phyloP scores from a whole-genome alignment of 2,888 invertebrate genomes.

The Seladonia tumulorum region DNA sequence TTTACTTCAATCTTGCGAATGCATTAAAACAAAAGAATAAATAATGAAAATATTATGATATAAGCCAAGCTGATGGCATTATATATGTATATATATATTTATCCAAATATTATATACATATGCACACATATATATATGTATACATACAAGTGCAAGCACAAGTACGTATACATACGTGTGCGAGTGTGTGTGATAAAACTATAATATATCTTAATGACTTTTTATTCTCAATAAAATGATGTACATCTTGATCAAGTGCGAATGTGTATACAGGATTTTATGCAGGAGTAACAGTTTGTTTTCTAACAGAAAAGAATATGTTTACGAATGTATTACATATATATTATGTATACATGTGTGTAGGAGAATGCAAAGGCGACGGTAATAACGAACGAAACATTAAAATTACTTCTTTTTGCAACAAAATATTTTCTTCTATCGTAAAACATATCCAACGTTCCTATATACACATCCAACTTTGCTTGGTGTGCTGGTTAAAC shows the following conservation, averaged over 20 bases:
- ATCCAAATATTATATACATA: slow-evolving; percentile 52
- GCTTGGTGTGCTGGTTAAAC: slow-evolving; percentile 69
- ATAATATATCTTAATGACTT: slow-evolving; percentile 67
- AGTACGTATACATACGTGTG: slow-evolving; percentile 63
- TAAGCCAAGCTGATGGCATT: slow-evolving; percentile 83
- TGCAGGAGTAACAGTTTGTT: slow-evolving; percentile 31
- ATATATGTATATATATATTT: slow-evolving; percentile 64
- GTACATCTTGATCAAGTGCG: slow-evolving; percentile 64
- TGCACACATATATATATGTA: slow-evolving; percentile 62
- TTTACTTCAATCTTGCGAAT: slow-evolving; percentile 84
- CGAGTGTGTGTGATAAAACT: slow-evolving; percentile 44
- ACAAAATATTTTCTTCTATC: background rate
- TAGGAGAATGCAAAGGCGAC: background rate
- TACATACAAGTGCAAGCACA: slow-evolving; percentile 51
- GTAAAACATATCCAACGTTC: slow-evolving; percentile 32
- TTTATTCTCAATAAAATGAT: slow-evolving; percentile 60
- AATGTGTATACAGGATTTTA: slow-evolving; percentile 59
- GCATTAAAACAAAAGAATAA: slow-evolving; percentile 82
- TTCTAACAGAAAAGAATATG: slow-evolving; percentile 15
- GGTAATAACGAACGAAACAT: background rate
- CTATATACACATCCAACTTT: slow-evolving; percentile 61
- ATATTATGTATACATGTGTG: background rate
- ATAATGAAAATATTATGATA: slow-evolving; percentile 82
- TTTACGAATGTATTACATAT: slow-evolving; percentile 4
- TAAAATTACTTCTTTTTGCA: background rate